Evolutionary conservation across 2,888 invertebrate species (phyloP), one percentile per base, ranked within the genome.

Genomic region (Melinaea menophilus): DNA sequence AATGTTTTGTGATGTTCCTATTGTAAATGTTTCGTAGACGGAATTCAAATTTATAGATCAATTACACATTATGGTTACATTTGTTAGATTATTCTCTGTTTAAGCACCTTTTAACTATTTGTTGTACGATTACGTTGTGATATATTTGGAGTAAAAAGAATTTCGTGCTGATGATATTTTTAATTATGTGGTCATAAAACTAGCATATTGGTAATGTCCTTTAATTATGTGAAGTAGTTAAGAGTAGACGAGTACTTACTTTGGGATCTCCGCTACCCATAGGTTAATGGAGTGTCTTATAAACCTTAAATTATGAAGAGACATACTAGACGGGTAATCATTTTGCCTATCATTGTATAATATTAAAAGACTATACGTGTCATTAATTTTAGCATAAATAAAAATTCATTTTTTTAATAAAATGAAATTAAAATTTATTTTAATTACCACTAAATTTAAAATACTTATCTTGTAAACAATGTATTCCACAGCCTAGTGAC

Each of bases 1-100:
- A 60, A 61, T 71, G 66, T 68, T 67, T 68, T 66, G 65, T 64
- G 55, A 70, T 68, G 66, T 65, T 64, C 56, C 61, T 31, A 55
- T 61, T 65, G 64, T 68, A 69, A 63, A 63, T 45, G 63, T 56
- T 61, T 35, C 47, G 62, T 65, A 69, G 61, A 65, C 55, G 65
- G 56, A 62, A 64, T 58, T 61, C 11, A 47, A 63, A 64, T 59
- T 62, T 64, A 59, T 63, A 31, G 57, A 22, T n/a, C 59, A 57
- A 65, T 65, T 57, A 63, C 31, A 57, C 61, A 41, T 61, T 59
- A 59, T 31, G n/a, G 9, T 35, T 58, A 68, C 68, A 67, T 51
- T 31, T 31, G 51, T 51, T 51, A 5, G 2, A 51, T 11, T 31
- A 3, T 67, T 74, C 75, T 79, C 12, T 51, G 9, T 31, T 31